These are phyloP conservation scores for Hybos culiciformis DNA, from an alignment of 2,888 invertebrate species.

Conservation along the genomic window DNA sequence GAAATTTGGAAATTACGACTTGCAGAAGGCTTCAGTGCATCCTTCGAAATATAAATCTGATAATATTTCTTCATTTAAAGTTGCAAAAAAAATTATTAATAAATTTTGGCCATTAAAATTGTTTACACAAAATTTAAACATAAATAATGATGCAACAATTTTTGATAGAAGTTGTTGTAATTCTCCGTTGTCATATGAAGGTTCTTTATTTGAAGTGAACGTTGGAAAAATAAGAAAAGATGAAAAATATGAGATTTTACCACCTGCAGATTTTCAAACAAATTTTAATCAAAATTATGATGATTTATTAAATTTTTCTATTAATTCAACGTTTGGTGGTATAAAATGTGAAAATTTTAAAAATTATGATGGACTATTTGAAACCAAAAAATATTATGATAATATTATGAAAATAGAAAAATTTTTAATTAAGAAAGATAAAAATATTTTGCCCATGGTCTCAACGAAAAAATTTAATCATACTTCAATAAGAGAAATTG, in stretches of 20 bases:
- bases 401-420: too few relatives aligned
- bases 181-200: constrained; percentile 32
- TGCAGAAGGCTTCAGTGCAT: constrained; percentile 30
- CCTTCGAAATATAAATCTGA: constrained; percentile 20
- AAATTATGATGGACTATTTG: too few relatives aligned
- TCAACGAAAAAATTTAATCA: too few relatives aligned
- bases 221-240: constrained; percentile 4
- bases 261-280: constrained; percentile 26
- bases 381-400: too few relatives aligned
- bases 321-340: neutral
- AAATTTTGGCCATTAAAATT: too few relatives aligned
- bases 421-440: too few relatives aligned
- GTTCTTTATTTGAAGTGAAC: constrained; percentile 27
- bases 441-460: too few relatives aligned
- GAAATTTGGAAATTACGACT: constrained; percentile 35
- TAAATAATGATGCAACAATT: constrained; percentile 19
- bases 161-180: constrained; percentile 22
- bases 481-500: too few relatives aligned
- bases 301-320: neutral
- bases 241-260: neutral
- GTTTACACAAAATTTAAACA: constrained; percentile 26
- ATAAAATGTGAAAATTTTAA: neutral
- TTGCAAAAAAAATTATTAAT: too few relatives aligned
- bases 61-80: neutral
- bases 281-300: constrained; percentile 3